A percentile compares a stretch with the other conserved stretches of the same genome.
Evolutionary conservation across 2,113 vertebrate genomes (phyloP).

Genomic region (Oophaga pumilio): DNA sequence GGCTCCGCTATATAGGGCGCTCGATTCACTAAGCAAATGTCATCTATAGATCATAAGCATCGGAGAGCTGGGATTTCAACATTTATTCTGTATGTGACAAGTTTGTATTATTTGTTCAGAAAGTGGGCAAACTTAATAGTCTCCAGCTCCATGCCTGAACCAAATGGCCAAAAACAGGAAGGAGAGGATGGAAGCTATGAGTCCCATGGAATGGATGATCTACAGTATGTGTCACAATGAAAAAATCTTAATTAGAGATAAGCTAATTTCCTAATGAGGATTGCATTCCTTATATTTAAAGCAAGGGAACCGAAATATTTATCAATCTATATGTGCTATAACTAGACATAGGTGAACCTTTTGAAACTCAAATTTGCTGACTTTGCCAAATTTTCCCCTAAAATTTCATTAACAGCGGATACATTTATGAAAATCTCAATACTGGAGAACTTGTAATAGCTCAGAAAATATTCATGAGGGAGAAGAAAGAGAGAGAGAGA

Average conservation of each 20-base stretch:
- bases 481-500: no score
- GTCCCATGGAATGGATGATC: not conserved
- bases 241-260: not conserved
- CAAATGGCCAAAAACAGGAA: not conserved
- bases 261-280: no score
- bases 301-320: no score
- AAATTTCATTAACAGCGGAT: no score
- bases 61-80: not conserved
- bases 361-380: no score
- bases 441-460: no score
- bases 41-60: conserved; percentile 41
- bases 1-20: conserved; percentile 30
- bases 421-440: no score
- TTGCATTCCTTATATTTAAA: no score
- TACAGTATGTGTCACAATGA: not conserved
- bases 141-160: not conserved
- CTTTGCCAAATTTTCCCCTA: no score
- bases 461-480: no score
- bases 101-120: conserved; percentile 11
- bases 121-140: not conserved
- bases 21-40: conserved; percentile 42
- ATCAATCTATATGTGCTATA: no score
- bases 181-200: not conserved
- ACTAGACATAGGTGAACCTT: no score
- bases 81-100: conserved; percentile 39